Evolutionary conservation across 1,140 invertebrate species (phyloP), one percentile per base, ranked within the genome.

Genomic region (Hyposmocoma kahamanoa): DNA sequence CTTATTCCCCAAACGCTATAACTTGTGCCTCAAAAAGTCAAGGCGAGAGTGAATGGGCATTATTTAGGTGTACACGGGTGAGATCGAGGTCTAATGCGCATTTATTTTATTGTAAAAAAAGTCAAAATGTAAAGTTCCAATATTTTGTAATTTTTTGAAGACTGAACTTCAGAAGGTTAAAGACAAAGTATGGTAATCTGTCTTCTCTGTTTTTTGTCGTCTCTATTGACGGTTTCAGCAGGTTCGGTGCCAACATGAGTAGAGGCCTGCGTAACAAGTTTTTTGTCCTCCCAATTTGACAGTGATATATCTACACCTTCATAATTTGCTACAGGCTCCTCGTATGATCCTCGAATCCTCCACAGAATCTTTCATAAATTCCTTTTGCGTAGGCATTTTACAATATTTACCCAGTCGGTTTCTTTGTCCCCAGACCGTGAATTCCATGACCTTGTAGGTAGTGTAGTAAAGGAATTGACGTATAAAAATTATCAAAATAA

Each of bases 131-230:
- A n/a, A n/a, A n/a, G n/a, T n/a, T n/a, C n/a, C n/a, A n/a, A n/a
- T n/a, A n/a, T n/a, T n/a, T n/a, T n/a, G n/a, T n/a, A n/a, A n/a
- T n/a, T n/a, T n/a, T n/a, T n/a, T n/a, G n/a, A n/a, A n/a, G n/a
- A n/a, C n/a, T n/a, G n/a, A n/a, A n/a, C n/a, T n/a, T n/a, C n/a
- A n/a, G n/a, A n/a, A n/a, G n/a, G n/a, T n/a, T n/a, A n/a, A n/a
- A n/a, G 77, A 51, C 71, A 75, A 20, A 64, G 44, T 17, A 87
- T 59, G 22, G 71, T 41, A 39, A 67, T 51, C 41, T 56, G 53
- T 15, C 44, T 51, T 22, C 67, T 61, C 22, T 50, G 39, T 50
- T 60, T 54, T 45, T 63, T 65, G 22, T 62, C 54, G 34, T 56
- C 75, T 17, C 62, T 47, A 22, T 45, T 49, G 13, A 75, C 51